These are phyloP conservation scores for Leucophenga varia DNA, from an alignment of 1,140 invertebrate genomes.

Conservation along the genomic window DNA sequence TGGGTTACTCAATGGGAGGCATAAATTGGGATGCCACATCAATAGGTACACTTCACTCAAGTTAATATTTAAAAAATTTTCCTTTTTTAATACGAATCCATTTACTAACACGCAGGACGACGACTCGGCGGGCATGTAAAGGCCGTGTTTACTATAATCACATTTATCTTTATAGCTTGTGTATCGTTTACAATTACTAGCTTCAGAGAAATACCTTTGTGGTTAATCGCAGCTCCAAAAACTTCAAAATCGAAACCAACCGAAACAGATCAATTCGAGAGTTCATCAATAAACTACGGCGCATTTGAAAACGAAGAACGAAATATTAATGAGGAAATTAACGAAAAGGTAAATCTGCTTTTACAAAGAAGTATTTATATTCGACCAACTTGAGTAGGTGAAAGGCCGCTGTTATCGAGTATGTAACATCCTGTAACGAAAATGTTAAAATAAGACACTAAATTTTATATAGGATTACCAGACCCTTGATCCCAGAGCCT, in stretches of 20 bases:
- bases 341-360: conserved; percentile 8
- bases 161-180: conserved; percentile 82
- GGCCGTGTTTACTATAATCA: conserved; percentile 86
- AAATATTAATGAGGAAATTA: conserved; percentile 1
- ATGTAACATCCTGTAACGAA: no score
- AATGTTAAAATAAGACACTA: no score
- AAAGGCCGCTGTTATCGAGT: no score
- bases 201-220: conserved; percentile 83
- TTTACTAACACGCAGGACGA: conserved; percentile 21
- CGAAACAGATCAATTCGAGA: conserved; percentile 18
- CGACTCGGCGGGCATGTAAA: conserved; percentile 84
- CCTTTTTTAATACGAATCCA: no score
- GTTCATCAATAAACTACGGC: conserved; percentile 23
- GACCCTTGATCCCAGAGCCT: no score
- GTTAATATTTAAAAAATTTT: no score
- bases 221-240: conserved; percentile 52
- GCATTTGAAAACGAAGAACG: conserved; percentile 21
- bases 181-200: conserved; percentile 79
- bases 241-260: neutral
- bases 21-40: conserved; percentile 89
- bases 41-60: conserved; percentile 70
- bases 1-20: conserved; percentile 90
- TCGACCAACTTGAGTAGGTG: conserved; percentile 6
- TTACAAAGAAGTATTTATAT: neutral
- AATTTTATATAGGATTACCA: no score